Conservation (phyloP, 2,113 vertebrate species). For the Centropus bengalensis region DNA sequence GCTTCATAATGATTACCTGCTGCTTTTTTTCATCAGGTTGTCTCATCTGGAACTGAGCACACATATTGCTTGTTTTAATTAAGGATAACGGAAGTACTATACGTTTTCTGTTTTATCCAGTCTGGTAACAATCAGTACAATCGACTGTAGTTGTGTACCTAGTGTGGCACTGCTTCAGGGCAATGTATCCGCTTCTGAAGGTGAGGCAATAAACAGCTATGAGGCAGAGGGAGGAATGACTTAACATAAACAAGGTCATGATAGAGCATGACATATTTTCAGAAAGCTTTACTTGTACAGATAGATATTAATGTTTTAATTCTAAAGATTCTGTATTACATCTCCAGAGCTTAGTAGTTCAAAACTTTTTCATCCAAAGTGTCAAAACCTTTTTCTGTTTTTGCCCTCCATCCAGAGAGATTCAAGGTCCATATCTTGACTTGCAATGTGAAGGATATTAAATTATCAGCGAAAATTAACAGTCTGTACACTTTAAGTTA, state of each 20-base stretch:
- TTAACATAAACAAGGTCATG: neutral
- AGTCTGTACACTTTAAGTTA: neutral
- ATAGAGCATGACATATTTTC: neutral
- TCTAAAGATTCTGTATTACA: neutral
- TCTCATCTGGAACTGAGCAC: slow-evolving; percentile 49
- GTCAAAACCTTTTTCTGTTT: neutral
- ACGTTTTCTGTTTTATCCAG: slow-evolving; percentile 43
- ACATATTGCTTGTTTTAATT: slow-evolving; percentile 58
- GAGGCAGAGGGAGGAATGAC: neutral
- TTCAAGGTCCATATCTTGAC: neutral
- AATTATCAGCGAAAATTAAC: neutral
- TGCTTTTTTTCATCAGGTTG: slow-evolving; percentile 58
- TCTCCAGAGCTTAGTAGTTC: neutral
- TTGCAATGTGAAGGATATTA: neutral
- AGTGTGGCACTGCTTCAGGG: neutral
- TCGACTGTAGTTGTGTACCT: neutral
- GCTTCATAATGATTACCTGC: slow-evolving; percentile 55
- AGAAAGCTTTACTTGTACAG: neutral
- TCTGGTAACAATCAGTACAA: slow-evolving; percentile 2
- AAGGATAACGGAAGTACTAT: slow-evolving; percentile 38
- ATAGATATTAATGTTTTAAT: neutral
- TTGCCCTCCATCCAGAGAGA: neutral
- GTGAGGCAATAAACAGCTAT: neutral
- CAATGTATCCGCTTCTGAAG: neutral
- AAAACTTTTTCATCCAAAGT: neutral